These are phyloP conservation scores for Beroe ovata DNA, from an alignment of 37 sponge, comb jelly and placozoan species.

Conservation along the genomic window DNA sequence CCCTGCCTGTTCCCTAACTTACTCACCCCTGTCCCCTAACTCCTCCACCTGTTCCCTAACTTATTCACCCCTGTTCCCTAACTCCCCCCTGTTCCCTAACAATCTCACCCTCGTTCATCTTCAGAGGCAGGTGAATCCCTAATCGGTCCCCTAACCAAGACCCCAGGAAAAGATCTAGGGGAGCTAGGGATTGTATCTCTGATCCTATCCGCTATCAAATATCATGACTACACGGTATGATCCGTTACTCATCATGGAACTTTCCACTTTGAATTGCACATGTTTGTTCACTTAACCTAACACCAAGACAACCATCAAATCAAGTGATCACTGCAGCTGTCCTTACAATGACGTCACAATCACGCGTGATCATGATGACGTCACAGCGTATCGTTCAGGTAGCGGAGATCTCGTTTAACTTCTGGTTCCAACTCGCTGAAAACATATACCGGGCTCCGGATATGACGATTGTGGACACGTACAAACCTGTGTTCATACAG, in stretches of 20 bases:
- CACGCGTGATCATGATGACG: background rate
- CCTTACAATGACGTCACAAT: no score
- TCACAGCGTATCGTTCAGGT: constrained; percentile 17
- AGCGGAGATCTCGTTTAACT: constrained; percentile 46
- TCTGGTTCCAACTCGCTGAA: constrained; percentile 65
- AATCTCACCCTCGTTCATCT: no score
- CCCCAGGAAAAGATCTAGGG: constrained; percentile 43
- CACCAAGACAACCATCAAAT: no score
- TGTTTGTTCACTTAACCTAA: no score
- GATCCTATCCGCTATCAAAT: constrained; percentile 15
- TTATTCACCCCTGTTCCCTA: no score
- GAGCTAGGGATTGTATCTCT: constrained; percentile 16
- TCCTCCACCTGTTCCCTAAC: no score
- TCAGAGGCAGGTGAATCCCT: constrained; percentile 60
- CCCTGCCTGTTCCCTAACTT: no score
- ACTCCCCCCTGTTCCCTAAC: no score
- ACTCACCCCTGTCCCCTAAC: no score
- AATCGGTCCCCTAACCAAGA: constrained; percentile 19
- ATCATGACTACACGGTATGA: constrained; percentile 42
- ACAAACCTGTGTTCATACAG: constrained; percentile 29
- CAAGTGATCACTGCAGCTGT: no score
- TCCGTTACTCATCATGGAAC: no score
- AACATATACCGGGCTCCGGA: constrained; percentile 52
- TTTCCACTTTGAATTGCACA: no score
- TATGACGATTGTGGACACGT: constrained; percentile 36